These are phyloP conservation scores for Stomatorhinus walkeri DNA, from an alignment of 2,797 vertebrate species.

Conservation along the genomic window DNA sequence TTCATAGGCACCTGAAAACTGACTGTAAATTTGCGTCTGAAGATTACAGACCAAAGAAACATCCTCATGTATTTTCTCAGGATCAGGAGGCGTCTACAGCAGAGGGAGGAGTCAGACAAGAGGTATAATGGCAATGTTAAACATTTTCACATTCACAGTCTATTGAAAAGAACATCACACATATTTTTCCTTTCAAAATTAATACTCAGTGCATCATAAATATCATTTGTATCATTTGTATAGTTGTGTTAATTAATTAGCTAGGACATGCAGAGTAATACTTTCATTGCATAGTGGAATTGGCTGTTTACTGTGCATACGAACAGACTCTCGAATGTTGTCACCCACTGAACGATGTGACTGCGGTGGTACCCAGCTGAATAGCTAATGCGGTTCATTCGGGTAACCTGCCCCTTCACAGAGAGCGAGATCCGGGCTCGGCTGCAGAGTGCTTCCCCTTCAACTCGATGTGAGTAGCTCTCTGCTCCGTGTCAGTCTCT, in stretches of 20 bases:
- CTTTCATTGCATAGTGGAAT: background rate
- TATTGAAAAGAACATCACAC: background rate
- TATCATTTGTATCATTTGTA: background rate
- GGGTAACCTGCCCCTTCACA: conserved; percentile 41
- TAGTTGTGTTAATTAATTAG: background rate
- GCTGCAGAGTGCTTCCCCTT: conserved; percentile 90
- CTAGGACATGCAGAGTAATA: background rate
- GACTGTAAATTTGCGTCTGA: background rate
- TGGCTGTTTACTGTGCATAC: background rate
- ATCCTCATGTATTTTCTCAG: conserved; percentile 25
- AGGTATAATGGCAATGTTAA: conserved; percentile 56
- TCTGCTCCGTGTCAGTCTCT: background rate
- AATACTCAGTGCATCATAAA: background rate
- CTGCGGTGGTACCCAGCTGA: background rate
- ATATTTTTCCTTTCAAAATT: background rate
- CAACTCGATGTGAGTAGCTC: conserved; percentile 82
- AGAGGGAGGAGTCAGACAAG: conserved; percentile 88
- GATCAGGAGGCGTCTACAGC: conserved; percentile 52
- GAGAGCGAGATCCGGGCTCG: conserved; percentile 94
- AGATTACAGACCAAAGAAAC: background rate
- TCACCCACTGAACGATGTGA: background rate
- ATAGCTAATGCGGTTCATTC: conserved; percentile 23
- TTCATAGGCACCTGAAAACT: background rate
- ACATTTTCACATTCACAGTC: background rate
- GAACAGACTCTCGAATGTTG: background rate